Evolutionary conservation across 2,888 invertebrate species (phyloP).

Genomic region (Coelogynopora nodosa): DNA sequence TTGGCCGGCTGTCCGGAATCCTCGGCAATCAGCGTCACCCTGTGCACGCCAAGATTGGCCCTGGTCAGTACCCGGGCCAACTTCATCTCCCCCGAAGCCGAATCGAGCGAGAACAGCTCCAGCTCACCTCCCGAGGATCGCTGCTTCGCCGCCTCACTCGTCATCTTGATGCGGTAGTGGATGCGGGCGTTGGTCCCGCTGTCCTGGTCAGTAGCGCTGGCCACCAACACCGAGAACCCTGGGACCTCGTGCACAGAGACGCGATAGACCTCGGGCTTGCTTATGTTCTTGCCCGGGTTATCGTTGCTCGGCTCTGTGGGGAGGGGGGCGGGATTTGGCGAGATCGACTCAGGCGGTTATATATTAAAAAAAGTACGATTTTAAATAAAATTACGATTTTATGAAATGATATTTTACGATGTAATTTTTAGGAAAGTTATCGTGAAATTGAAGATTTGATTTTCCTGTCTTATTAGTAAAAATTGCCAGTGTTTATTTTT

Average conservation of each 20-base stretch:
- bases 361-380: too few relatives aligned
- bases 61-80: background rate
- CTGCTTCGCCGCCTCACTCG: too few relatives aligned
- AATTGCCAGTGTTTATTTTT: too few relatives aligned
- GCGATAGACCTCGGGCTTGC: background rate
- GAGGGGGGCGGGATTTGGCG: too few relatives aligned
- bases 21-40: background rate
- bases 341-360: too few relatives aligned
- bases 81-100: background rate
- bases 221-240: background rate
- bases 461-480: too few relatives aligned
- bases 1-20: background rate
- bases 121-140: background rate
- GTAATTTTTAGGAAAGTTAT: too few relatives aligned
- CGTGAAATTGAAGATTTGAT: too few relatives aligned
- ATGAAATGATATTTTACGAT: too few relatives aligned
- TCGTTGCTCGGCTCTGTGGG: too few relatives aligned
- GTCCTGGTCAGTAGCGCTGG: background rate
- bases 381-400: too few relatives aligned
- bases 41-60: background rate
- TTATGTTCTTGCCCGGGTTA: background rate
- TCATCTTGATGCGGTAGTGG: background rate
- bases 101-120: background rate
- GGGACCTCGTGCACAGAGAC: conserved; percentile 7
- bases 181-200: background rate